Evolutionary conservation across 2,797 vertebrate genomes (phyloP).

Genomic region (Pyrocephalus nanus): DNA sequence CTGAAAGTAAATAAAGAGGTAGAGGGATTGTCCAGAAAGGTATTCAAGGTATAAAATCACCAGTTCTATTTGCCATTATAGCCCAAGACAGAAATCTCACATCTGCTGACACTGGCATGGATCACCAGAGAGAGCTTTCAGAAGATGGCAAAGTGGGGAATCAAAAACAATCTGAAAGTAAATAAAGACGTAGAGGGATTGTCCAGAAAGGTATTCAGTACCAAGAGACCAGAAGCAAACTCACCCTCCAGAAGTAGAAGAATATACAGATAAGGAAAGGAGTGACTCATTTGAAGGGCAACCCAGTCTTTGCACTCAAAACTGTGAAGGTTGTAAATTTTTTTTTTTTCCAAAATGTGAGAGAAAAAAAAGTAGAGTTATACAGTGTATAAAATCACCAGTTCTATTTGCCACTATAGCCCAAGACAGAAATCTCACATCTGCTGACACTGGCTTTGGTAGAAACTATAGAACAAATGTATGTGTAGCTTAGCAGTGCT

Average conservation of each 20-base stretch:
- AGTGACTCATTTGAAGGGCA: neutral
- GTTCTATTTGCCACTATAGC: neutral
- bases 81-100: too few relatives aligned
- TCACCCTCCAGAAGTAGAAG: neutral
- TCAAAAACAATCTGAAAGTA: neutral
- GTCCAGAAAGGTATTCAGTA: neutral
- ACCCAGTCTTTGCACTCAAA: neutral
- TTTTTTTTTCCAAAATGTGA: neutral
- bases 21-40: neutral
- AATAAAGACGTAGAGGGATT: neutral
- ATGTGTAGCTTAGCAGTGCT: neutral
- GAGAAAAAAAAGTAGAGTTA: neutral
- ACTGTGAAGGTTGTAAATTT: neutral
- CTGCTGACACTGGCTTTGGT: neutral
- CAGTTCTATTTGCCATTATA: too few relatives aligned
- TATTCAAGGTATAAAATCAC: too few relatives aligned
- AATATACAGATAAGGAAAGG: neutral
- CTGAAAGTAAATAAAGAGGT: neutral
- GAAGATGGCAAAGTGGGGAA: neutral
- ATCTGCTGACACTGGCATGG: too few relatives aligned
- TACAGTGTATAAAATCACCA: neutral
- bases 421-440: neutral
- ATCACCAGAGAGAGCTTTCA: neutral
- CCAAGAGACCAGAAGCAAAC: neutral
- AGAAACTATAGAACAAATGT: neutral